These are phyloP conservation scores for Syngnathoides biaculeatus DNA, from an alignment of 2,113 vertebrate species.

Conservation along the genomic window DNA sequence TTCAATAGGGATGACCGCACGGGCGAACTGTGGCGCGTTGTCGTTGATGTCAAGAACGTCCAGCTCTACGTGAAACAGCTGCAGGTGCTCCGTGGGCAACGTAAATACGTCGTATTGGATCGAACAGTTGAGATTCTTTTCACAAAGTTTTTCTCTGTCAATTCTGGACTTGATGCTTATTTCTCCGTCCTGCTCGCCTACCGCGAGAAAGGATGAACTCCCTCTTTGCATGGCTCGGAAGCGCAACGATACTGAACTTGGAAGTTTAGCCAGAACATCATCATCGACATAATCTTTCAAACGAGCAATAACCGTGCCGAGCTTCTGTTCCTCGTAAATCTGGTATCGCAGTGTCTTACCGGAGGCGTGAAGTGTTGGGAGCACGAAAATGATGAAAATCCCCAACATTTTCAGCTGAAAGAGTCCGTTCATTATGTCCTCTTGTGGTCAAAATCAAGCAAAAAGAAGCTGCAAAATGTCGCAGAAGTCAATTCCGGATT, in stretches of 20 bases:
- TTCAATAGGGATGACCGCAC: slow-evolving; percentile 88
- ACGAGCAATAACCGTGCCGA: slow-evolving; percentile 86
- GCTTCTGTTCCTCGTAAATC: slow-evolving; percentile 91
- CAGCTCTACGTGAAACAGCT: slow-evolving; percentile 93
- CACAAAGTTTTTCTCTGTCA: slow-evolving; percentile 95
- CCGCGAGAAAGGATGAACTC: slow-evolving; percentile 78
- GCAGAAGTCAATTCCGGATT: slow-evolving; percentile 15
- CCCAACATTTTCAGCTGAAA: slow-evolving; percentile 52
- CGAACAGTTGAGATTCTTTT: slow-evolving; percentile 92
- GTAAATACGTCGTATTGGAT: slow-evolving; percentile 96
- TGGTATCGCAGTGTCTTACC: slow-evolving; percentile 89
- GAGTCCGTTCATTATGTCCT: slow-evolving; percentile 38
- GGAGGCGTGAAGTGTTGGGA: slow-evolving; percentile 56
- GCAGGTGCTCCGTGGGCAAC: slow-evolving; percentile 92
- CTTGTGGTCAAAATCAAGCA: slow-evolving; percentile 3
- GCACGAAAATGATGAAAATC: slow-evolving; percentile 59
- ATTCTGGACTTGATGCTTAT: slow-evolving; percentile 90
- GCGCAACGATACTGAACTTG: slow-evolving; percentile 81
- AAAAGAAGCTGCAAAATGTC: slow-evolving; percentile 22
- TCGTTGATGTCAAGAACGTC: slow-evolving; percentile 97
- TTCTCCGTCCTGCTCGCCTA: slow-evolving; percentile 90
- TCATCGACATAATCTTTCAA: slow-evolving; percentile 89
- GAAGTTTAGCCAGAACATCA: slow-evolving; percentile 84
- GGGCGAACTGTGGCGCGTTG: slow-evolving; percentile 90
- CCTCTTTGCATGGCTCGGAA: slow-evolving; percentile 92